A percentile compares a stretch with the other conserved stretches of the same genome.
phyloP scores from a whole-genome alignment of 2,888 invertebrate species.

The Colletes collaris region DNA sequence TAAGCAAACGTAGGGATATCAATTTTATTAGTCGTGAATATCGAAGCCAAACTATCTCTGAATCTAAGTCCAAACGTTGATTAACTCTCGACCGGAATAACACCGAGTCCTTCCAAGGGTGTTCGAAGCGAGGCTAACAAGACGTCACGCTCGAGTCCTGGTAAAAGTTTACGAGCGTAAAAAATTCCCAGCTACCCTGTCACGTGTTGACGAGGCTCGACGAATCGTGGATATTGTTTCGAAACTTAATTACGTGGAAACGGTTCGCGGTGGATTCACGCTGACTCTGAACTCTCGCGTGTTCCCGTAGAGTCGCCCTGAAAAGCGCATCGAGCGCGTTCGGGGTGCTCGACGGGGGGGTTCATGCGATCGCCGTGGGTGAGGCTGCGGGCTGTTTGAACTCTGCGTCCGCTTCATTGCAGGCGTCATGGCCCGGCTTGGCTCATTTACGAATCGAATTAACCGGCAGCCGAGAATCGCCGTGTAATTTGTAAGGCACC shows the following conservation, averaged over 20 bases:
- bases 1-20: too few species aligned
- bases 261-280: not conserved
- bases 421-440: constrained; percentile 16
- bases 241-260: not conserved
- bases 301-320: not conserved
- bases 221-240: too few species aligned
- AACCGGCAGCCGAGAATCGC: constrained; percentile 32
- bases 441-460: constrained; percentile 57
- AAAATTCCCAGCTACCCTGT: too few species aligned
- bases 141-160: too few species aligned
- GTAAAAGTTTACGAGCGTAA: too few species aligned
- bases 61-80: too few species aligned
- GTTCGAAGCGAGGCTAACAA: too few species aligned
- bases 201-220: too few species aligned
- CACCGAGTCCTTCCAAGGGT: too few species aligned
- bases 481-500: constrained; percentile 38
- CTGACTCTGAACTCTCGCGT: not conserved
- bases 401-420: constrained; percentile 46
- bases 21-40: too few species aligned
- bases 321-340: constrained; percentile 25
- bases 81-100: too few species aligned
- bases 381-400: constrained; percentile 57
- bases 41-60: too few species aligned
- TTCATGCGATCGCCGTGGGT: constrained; percentile 28
- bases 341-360: constrained; percentile 19